Base-by-base conservation (phyloP, 2,113 vertebrate species). In the Corythornis cristatus region DNA sequence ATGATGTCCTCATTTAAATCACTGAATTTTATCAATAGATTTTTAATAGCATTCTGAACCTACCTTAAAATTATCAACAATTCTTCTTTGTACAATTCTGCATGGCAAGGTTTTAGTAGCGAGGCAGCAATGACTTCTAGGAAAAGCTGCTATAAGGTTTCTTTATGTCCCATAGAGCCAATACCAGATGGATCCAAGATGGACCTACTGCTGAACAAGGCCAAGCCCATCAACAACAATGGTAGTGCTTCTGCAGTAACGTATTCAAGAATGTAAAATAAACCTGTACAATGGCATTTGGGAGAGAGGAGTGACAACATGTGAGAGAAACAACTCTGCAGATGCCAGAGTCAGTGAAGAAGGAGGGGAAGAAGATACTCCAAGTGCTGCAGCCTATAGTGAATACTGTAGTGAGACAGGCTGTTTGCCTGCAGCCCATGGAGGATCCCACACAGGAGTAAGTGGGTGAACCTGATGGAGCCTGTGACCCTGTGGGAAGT, bases 381-480 rank as follows among this genome's bases (percentile, higher is more conserved):
- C 48, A 26, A 26, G 5, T 2, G 2, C 6, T 0, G 1, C 8
- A 37, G 7, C 7, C 25, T 0, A 0, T 22, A 21, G 18, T 54
- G 45, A 12, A 56, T 22, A 2, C 23, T 13, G 11, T 15, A 18
- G 9, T 3, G 15, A 79, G 3, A 25, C 26, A 61, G 31, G 26
- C 46, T 50, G 17, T 12, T 17, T 2, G 12, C 15, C 31, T 42
- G 37, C 37, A 53, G n/a, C 19, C 22, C 11, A 4, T 9, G 25
- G 45, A 50, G 37, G 16, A 13, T 16, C 12, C 3, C 17, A 22
- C 7, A 6, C 28, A 22, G 17, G 29, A 48, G 23, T 11, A 33
- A 23, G 19, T 2, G 3, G 16, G 3, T 33, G 22, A 50, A 50
- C 9, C 56, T 56, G 43, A 42, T 35, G 29, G 23, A 48, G 45